These are phyloP conservation scores for Crotalus horridus DNA, from an alignment of 2,113 vertebrate species.

Conservation along the genomic window DNA sequence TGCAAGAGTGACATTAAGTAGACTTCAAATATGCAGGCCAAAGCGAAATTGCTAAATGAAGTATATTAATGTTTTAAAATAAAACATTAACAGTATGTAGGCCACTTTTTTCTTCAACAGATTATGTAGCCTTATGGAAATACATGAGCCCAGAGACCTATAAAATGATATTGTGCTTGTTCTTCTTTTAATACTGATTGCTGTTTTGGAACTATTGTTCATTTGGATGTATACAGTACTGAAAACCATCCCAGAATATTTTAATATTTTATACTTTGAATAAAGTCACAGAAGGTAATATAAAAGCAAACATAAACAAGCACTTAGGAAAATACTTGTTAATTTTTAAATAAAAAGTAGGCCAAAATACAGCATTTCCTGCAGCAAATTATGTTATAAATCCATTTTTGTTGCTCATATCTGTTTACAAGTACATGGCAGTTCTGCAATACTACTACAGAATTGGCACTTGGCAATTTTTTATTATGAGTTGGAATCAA, in stretches of 20 bases:
- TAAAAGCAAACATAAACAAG: background rate
- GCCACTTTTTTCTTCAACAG: background rate
- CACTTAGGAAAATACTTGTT: background rate
- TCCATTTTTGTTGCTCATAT: background rate
- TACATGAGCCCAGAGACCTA: background rate
- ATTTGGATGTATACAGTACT: background rate
- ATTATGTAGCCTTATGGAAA: background rate
- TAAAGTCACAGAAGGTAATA: background rate
- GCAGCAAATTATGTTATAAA: background rate
- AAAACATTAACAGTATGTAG: background rate
- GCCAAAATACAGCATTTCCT: background rate
- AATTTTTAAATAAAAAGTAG: background rate
- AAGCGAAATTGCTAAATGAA: background rate
- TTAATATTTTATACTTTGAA: background rate
- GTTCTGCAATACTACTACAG: background rate
- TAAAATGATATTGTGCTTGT: background rate
- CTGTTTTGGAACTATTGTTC: background rate
- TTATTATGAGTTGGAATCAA: background rate
- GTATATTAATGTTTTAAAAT: background rate
- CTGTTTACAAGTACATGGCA: background rate
- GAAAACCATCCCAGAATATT: conserved; percentile 4
- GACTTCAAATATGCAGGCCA: background rate
- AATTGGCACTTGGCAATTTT: background rate
- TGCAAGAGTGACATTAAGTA: background rate
- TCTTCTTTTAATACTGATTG: background rate